Percentiles rank a stretch among this genome's conserved stretches.
Evolutionary conservation across 2,797 vertebrate species (phyloP).

Genomic region (Sylvia borin): DNA sequence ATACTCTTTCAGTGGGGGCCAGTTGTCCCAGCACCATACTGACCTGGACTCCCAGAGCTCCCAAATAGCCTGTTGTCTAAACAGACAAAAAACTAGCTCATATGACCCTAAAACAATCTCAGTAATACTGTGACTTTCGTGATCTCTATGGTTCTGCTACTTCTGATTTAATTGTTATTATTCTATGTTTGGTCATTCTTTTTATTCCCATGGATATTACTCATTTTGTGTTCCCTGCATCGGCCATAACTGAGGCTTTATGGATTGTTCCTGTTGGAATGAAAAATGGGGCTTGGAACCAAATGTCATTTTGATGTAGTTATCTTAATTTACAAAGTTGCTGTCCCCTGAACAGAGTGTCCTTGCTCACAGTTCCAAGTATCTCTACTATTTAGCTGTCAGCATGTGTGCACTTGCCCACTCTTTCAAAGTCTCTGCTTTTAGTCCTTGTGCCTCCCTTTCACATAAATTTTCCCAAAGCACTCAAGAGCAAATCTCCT

Average conservation of each 20-base stretch:
- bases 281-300: conserved; percentile 6
- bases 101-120: neutral
- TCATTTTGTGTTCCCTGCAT: neutral
- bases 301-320: conserved; percentile 12
- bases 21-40: neutral
- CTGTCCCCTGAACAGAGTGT: conserved; percentile 20
- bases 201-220: neutral
- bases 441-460: conserved; percentile 18
- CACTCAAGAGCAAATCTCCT: neutral
- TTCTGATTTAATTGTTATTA: neutral
- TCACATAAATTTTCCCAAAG: conserved; percentile 33
- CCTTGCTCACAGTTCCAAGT: neutral
- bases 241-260: neutral
- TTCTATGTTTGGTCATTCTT: neutral
- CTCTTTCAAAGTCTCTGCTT: neutral
- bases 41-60: neutral
- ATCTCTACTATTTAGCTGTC: neutral
- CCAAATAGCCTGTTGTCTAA: neutral
- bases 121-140: neutral
- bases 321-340: conserved; percentile 23
- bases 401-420: neutral
- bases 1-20: neutral
- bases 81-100: neutral
- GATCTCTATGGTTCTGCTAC: neutral
- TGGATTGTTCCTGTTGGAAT: neutral